Evolutionary conservation across 2,888 invertebrate species (phyloP), one percentile per base, ranked within the genome.

Genomic region (Ecliptopera silaceata): DNA sequence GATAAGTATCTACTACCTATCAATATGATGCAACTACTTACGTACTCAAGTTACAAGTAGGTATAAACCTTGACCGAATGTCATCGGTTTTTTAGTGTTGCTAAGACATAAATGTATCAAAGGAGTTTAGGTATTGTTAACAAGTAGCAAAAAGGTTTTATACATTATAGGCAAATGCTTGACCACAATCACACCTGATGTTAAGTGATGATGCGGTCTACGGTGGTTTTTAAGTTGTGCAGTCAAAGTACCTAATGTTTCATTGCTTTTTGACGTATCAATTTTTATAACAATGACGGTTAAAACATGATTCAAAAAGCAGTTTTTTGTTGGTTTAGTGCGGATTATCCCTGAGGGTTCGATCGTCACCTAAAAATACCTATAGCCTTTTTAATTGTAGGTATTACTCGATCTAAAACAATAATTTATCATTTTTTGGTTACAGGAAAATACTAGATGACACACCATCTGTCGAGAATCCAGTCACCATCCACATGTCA

Each of bases 401-500:
- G n/a, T n/a, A n/a, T n/a, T n/a, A n/a, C n/a, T n/a, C n/a, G n/a
- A n/a, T n/a, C n/a, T n/a, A n/a, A 3, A 31, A 31, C 3, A 32
- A 2, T 32, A 32, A 32, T 12, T n/a, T 32, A n/a, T 4, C n/a
- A 12, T 42, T 60, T 57, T 39, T 65, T 62, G 82, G 65, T 74
- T 86, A 57, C 82, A 94, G 94, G 74, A 93, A 93, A 88, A 93
- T 96, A 69, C 92, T 96, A 71, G 94, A 95, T 80, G 95, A 95
- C 75, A 94, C 94, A 51, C 94, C 94, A 58, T 90, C 94, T 55
- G 92, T 93, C 71, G 94, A 95, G 77, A 94, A 94, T 74, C 93
- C 94, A 61, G 94, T 95, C 74, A 96, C 96, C 62, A 95, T 97
- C 64, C 96, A 97, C 82, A 94, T 97, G 82, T 96, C 97, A 47